Evolutionary conservation across 1,140 invertebrate species (phyloP), one percentile per base, ranked within the genome.

Genomic region (Ridgeia piscesae): DNA sequence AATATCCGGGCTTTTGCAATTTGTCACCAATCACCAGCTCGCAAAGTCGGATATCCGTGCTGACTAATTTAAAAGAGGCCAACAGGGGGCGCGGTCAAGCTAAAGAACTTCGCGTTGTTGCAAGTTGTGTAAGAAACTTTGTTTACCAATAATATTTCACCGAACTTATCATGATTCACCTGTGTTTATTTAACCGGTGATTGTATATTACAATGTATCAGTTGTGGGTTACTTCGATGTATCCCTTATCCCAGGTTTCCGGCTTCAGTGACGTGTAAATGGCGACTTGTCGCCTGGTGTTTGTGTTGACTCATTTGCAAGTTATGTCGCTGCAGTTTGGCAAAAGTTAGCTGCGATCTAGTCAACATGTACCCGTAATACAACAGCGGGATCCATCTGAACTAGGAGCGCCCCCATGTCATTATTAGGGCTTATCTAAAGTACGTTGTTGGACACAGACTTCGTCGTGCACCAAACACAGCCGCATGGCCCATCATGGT

Each of bases 181-280:
- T 6, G 58, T 77, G 58, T 77, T 77, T 77, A 21, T 77, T 77
- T 77, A 77, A 77, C 58, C 58, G 14, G 6, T 77, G 17, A 4
- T 77, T 21, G 11, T 77, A 77, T 21, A 77, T 8, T 77, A 77
- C 27, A 21, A 77, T 77, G 2, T 77, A 77, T 77, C 14, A 27
- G 58, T 77, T 77, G 58, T 77, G 14, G 58, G 58, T 77, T 77
- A 77, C 4, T 77, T 77, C 14, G 58, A 77, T 77, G 14, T 77
- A 9, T 11, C 27, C 58, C 17, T 77, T 77, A 77, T 31, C 11
- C 58, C 58, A 31, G 58, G 58, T 77, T 77, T 77, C 58, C 58
- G 58, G 58, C 58, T 77, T 77, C 58, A 77, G 58, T 77, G 58
- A 77, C 58, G 58, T 77, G 58, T 77, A 77, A 77, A 77, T 77